phyloP scores from a whole-genome alignment of 1,140 invertebrate genomes.

The Adelges cooleyi region DNA sequence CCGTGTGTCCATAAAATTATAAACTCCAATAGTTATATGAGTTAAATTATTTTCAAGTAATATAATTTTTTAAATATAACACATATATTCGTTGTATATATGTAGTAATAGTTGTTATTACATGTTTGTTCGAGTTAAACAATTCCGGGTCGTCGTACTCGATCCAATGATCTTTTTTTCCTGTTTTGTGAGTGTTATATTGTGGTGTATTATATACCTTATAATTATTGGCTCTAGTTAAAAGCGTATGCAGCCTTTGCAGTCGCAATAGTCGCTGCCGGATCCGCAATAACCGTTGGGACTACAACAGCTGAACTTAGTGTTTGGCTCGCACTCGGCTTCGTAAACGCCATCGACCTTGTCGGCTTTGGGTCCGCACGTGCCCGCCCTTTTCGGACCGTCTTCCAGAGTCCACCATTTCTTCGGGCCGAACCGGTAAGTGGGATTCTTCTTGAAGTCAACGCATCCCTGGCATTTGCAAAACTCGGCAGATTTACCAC shows the following conservation, averaged over 20 bases:
- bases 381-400: constrained; percentile 11
- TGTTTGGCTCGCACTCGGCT: constrained; percentile 25
- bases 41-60: no score
- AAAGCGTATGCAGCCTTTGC: constrained; percentile 17
- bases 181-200: no score
- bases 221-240: no score
- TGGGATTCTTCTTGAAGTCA: constrained; percentile 28
- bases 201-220: no score
- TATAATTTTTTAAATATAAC: no score
- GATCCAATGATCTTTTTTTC: no score
- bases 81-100: no score
- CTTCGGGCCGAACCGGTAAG: constrained; percentile 10
- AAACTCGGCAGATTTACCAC: constrained; percentile 23
- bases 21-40: no score
- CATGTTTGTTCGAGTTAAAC: no score
- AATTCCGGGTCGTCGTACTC: no score
- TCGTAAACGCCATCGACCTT: constrained; percentile 23
- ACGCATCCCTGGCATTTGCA: constrained; percentile 31
- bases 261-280: constrained; percentile 28
- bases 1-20: no score
- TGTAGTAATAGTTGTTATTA: no score
- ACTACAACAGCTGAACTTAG: constrained; percentile 26
- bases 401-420: constrained; percentile 22
- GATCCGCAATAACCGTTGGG: constrained; percentile 26
- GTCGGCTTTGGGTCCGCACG: constrained; percentile 26